Evolutionary conservation across 2,888 invertebrate genomes (phyloP).

Genomic region (Hydriomena furcata): DNA sequence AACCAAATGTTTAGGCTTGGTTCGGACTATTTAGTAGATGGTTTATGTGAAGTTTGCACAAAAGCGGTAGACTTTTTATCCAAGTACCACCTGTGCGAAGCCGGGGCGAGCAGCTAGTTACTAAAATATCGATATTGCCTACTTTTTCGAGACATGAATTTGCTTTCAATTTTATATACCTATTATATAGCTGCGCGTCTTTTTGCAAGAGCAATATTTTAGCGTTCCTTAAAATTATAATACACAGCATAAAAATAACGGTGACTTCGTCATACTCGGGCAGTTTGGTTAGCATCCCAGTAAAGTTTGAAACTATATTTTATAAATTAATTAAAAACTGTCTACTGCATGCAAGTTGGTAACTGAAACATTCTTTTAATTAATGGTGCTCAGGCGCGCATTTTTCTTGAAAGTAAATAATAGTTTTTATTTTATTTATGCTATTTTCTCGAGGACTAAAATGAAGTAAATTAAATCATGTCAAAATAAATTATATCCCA

Average conservation of each 20-base stretch:
- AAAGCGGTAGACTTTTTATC: too few relatives aligned
- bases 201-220: too few relatives aligned
- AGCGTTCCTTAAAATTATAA: neutral
- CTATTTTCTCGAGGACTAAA: slow-evolving; percentile 23
- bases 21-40: too few relatives aligned
- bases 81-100: too few relatives aligned
- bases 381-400: slow-evolving; percentile 22
- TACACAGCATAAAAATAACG: slow-evolving; percentile 37
- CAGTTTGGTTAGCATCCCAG: slow-evolving; percentile 40
- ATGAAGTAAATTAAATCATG: slow-evolving; percentile 39
- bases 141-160: too few relatives aligned
- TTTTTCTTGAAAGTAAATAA: slow-evolving; percentile 20
- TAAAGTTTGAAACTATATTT: slow-evolving; percentile 52
- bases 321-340: slow-evolving; percentile 58
- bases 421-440: slow-evolving; percentile 27
- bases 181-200: too few relatives aligned
- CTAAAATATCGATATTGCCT: too few relatives aligned
- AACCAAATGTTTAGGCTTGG: too few relatives aligned
- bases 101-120: too few relatives aligned
- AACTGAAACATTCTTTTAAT: slow-evolving; percentile 33
- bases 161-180: too few relatives aligned
- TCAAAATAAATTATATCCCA: too few relatives aligned
- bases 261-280: slow-evolving; percentile 41
- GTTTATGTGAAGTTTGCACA: too few relatives aligned
- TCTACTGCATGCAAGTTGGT: slow-evolving; percentile 48